These are phyloP conservation scores for Lepidurus apus DNA, from an alignment of 1,140 invertebrate genomes.

Conservation along the genomic window DNA sequence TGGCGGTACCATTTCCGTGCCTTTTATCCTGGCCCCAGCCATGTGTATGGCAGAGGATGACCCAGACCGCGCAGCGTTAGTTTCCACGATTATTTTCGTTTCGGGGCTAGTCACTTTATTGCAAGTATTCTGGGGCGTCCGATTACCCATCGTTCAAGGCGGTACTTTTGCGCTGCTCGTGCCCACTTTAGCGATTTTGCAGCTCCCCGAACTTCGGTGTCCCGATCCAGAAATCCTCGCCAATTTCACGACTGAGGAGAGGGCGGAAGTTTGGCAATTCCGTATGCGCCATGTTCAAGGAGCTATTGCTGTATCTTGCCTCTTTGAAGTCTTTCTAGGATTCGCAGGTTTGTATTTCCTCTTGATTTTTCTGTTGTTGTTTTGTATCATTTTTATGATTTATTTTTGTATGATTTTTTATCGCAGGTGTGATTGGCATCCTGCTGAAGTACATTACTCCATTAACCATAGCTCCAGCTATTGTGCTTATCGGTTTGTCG, in stretches of 20 bases:
- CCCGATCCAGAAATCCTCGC: conserved; percentile 52
- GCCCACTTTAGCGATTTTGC: conserved; percentile 75
- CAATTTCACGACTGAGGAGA: conserved; percentile 54
- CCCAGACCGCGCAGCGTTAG: conserved; percentile 70
- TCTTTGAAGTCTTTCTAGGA: conserved; percentile 71
- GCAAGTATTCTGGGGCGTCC: conserved; percentile 73
- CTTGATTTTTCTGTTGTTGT: background rate
- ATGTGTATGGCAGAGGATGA: conserved; percentile 75
- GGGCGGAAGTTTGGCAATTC: conserved; percentile 64
- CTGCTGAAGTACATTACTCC: conserved; percentile 47
- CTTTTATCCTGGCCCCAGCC: conserved; percentile 71
- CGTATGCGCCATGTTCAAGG: conserved; percentile 78
- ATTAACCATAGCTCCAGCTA: conserved; percentile 47
- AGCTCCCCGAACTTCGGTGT: conserved; percentile 70
- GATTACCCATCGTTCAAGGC: conserved; percentile 66
- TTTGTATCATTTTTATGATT: background rate
- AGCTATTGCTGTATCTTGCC: conserved; percentile 72
- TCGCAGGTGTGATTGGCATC: conserved; percentile 40
- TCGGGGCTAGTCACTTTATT: conserved; percentile 75
- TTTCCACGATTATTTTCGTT: conserved; percentile 83
- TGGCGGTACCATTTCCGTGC: conserved; percentile 75
- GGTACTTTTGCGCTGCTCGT: conserved; percentile 79
- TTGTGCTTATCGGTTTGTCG: conserved; percentile 47
- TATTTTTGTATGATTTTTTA: background rate
- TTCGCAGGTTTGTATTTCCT: conserved; percentile 47